These are phyloP conservation scores for Poecilia picta DNA, from an alignment of 2,797 vertebrate species.

Conservation along the genomic window DNA sequence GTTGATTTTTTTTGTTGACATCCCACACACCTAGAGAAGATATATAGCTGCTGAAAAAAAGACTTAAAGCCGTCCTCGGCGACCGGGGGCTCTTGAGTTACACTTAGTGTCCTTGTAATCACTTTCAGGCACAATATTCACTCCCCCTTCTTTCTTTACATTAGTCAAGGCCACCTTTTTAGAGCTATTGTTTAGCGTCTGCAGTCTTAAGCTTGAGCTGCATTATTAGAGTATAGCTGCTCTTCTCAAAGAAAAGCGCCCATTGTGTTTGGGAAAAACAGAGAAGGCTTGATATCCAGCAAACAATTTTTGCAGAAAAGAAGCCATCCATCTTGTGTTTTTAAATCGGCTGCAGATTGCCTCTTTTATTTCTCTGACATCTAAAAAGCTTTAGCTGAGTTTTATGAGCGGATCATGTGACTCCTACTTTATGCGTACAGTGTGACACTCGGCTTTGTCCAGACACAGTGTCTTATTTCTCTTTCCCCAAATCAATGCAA, in stretches of 20 bases:
- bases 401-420: constrained; percentile 50
- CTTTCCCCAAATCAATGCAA: constrained; percentile 22
- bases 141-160: constrained; percentile 42
- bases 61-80: background rate
- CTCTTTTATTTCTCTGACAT: constrained; percentile 30
- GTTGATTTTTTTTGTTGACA: constrained; percentile 32
- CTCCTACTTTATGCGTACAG: constrained; percentile 38
- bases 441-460: constrained; percentile 45
- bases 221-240: constrained; percentile 52
- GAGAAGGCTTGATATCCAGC: constrained; percentile 50
- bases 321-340: constrained; percentile 58
- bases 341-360: constrained; percentile 30
- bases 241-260: constrained; percentile 61
- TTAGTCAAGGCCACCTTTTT: constrained; percentile 59
- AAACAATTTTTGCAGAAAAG: constrained; percentile 43
- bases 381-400: constrained; percentile 39
- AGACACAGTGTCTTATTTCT: constrained; percentile 35
- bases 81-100: constrained; percentile 33
- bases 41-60: constrained; percentile 23
- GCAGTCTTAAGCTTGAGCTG: constrained; percentile 53
- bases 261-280: constrained; percentile 57
- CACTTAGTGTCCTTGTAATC: constrained; percentile 51
- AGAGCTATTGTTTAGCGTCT: constrained; percentile 53
- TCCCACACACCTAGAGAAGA: constrained; percentile 29
- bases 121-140: constrained; percentile 40